Percentiles rank a stretch among this genome's conserved stretches.
These are phyloP conservation scores for Volucella zonaria DNA, from an alignment of 2,888 invertebrate genomes.

Conservation along the genomic window DNA sequence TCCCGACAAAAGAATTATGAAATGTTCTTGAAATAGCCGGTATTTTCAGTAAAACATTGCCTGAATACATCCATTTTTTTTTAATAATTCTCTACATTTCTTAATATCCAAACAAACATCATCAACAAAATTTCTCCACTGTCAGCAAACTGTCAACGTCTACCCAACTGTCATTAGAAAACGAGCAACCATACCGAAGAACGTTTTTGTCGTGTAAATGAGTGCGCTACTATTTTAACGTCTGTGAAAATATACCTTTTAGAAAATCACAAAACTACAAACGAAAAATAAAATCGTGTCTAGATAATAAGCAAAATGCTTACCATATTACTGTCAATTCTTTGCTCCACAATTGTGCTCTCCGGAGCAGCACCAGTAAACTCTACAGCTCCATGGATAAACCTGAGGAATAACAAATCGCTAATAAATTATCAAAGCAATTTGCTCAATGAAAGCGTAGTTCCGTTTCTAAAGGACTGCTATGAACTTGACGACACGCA, in stretches of 20 bases:
- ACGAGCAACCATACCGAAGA: constrained; percentile 35
- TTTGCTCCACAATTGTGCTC: constrained; percentile 34
- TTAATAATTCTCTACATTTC: not conserved
- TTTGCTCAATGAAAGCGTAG: constrained; percentile 36
- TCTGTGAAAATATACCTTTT: constrained; percentile 7
- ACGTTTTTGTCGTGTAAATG: constrained; percentile 34
- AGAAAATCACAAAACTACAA: not conserved
- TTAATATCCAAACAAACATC: not conserved
- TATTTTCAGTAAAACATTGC: not conserved
- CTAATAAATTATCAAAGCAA: constrained; percentile 48
- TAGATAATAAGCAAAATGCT: constrained; percentile 34
- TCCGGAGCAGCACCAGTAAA: constrained; percentile 19
- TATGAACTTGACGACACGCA: not conserved
- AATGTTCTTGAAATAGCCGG: too few species aligned
- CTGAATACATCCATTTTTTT: constrained; percentile 19
- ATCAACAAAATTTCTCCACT: constrained; percentile 14
- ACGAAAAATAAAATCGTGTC: not conserved
- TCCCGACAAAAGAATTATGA: too few species aligned
- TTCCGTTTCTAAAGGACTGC: constrained; percentile 57
- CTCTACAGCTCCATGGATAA: constrained; percentile 31
- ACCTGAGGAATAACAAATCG: constrained; percentile 34
- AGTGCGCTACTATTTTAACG: constrained; percentile 1
- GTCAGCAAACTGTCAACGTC: constrained; percentile 31
- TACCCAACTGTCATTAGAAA: constrained; percentile 40
- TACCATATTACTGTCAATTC: constrained; percentile 39